These are phyloP conservation scores for Drosophila bocqueti DNA, from an alignment of 1,140 invertebrate species.

Conservation along the genomic window DNA sequence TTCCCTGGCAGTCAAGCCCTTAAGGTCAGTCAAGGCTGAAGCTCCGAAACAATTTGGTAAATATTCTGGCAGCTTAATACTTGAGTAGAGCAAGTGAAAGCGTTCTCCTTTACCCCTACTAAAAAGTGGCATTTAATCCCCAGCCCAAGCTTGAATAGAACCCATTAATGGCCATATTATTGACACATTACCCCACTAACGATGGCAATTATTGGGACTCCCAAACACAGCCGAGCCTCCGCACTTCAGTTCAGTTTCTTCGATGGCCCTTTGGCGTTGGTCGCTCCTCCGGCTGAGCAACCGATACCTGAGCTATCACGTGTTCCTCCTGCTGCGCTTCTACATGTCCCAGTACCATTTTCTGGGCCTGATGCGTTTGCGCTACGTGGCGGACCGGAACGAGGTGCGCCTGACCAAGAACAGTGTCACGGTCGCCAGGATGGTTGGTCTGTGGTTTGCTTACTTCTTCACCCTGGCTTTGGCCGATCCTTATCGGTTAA, in stretches of 20 bases:
- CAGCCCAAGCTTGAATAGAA: not conserved
- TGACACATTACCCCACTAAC: slow-evolving; percentile 16
- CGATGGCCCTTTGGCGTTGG: slow-evolving; percentile 46
- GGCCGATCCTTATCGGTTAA: slow-evolving; percentile 15
- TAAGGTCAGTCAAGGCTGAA: not conserved
- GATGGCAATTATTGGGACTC: slow-evolving; percentile 5
- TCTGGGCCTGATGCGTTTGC: slow-evolving; percentile 49
- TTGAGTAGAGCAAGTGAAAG: not conserved
- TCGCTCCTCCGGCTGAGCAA: slow-evolving; percentile 42
- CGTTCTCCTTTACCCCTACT: not conserved
- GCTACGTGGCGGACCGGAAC: slow-evolving; percentile 27
- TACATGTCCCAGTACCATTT: slow-evolving; percentile 49
- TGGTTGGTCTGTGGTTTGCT: slow-evolving; percentile 39
- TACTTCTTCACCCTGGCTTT: slow-evolving; percentile 47
- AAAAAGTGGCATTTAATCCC: not conserved
- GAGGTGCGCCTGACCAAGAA: slow-evolving; percentile 40
- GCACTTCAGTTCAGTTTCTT: not conserved
- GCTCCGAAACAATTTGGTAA: not conserved
- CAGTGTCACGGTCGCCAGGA: slow-evolving; percentile 46
- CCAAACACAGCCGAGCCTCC: not conserved
- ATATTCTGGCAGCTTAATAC: not conserved
- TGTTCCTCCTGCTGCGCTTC: slow-evolving; percentile 56
- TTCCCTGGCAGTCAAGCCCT: not conserved
- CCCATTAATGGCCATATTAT: slow-evolving; percentile 11
- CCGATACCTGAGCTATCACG: slow-evolving; percentile 52